Percentiles rank a stretch among this genome's conserved stretches.
Conservation (phyloP, 2,797 vertebrate genomes). For the Poecilia gillii region DNA sequence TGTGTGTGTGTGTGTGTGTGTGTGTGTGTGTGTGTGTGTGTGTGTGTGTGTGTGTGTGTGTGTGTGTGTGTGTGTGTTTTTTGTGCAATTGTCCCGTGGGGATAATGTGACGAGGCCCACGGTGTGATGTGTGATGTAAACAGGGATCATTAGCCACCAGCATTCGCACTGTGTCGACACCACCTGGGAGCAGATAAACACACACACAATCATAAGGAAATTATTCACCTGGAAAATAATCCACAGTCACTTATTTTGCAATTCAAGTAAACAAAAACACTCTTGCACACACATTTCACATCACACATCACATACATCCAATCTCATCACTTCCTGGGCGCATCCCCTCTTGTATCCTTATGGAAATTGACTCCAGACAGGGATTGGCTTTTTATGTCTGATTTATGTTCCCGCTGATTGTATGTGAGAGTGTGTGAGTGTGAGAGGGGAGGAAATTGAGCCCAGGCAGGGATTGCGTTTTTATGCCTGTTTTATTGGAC, state of each 20-base stretch:
- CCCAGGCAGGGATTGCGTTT: slow-evolving; percentile 71
- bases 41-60: background rate
- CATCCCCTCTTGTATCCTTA: slow-evolving; percentile 69
- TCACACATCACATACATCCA: slow-evolving; percentile 55
- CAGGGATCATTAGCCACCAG: slow-evolving; percentile 70
- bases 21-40: background rate
- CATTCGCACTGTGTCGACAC: slow-evolving; percentile 52
- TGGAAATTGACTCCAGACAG: slow-evolving; percentile 80
- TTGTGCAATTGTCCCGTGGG: slow-evolving; percentile 29
- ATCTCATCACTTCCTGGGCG: slow-evolving; percentile 44
- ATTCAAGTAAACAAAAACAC: slow-evolving; percentile 41
- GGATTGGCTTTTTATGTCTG: slow-evolving; percentile 71
- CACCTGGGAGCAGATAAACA: slow-evolving; percentile 58
- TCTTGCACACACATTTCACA: slow-evolving; percentile 38
- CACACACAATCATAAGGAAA: slow-evolving; percentile 16
- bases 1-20: background rate
- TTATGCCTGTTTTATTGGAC: slow-evolving; percentile 78
- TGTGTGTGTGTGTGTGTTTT: background rate
- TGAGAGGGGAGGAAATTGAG: slow-evolving; percentile 50
- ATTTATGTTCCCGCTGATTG: slow-evolving; percentile 56
- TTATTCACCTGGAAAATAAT: slow-evolving; percentile 36
- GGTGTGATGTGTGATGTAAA: slow-evolving; percentile 72
- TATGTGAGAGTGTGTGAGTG: slow-evolving; percentile 24
- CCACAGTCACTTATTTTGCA: slow-evolving; percentile 27
- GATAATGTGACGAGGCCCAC: slow-evolving; percentile 58